Percentiles rank a stretch among this genome's conserved stretches.
Evolutionary conservation across 2,888 invertebrate genomes (phyloP).

Genomic region (Calameuta pallipes): DNA sequence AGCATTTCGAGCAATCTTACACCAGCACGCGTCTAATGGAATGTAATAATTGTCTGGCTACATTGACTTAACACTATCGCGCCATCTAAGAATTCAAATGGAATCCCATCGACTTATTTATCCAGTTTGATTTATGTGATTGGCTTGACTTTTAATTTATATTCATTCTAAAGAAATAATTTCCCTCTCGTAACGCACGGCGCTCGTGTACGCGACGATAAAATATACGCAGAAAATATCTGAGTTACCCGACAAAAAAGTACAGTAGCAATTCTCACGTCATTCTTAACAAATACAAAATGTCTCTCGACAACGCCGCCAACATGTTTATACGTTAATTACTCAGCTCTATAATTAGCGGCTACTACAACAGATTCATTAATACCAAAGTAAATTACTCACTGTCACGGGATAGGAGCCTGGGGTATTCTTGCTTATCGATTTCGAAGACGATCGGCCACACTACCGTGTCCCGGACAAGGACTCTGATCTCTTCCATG

Average conservation of each 20-base stretch:
- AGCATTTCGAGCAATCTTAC: constrained; percentile 35
- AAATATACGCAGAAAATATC: background rate
- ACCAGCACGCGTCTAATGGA: background rate
- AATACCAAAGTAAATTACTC: background rate
- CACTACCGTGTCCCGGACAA: background rate
- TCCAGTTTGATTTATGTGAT: background rate
- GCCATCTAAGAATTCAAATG: background rate
- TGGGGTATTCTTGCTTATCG: background rate
- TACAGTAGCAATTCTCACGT: background rate
- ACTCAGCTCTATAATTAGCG: background rate
- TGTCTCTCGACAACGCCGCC: background rate
- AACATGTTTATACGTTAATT: background rate
- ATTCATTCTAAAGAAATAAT: background rate
- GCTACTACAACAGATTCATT: background rate
- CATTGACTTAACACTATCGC: background rate
- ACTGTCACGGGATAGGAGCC: background rate
- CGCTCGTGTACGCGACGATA: background rate
- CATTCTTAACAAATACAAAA: background rate
- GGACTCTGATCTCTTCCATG: constrained; percentile 48
- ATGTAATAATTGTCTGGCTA: background rate
- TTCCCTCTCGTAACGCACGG: background rate
- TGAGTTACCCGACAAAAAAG: background rate
- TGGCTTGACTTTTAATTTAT: background rate
- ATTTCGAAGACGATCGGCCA: background rate
- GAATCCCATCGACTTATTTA: background rate